Conservation (phyloP, 1,140 invertebrate genomes). For the Zaprionus tsacasi region DNA sequence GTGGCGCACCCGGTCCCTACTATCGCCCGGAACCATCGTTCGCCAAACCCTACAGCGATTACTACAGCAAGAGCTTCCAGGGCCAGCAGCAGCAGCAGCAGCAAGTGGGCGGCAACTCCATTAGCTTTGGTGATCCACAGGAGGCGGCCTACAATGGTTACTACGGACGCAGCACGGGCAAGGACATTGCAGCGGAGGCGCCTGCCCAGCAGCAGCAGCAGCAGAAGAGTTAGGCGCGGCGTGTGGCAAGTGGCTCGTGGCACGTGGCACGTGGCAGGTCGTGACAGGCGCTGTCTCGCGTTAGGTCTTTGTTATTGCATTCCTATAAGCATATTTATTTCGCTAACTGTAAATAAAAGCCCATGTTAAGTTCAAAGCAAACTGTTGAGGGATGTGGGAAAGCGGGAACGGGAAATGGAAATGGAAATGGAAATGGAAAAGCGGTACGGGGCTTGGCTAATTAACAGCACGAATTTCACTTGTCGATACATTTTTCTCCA, state of each 20-base stretch:
- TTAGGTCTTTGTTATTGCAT: constrained; percentile 63
- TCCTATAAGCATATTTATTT: constrained; percentile 81
- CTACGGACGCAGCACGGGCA: constrained; percentile 84
- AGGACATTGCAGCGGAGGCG: constrained; percentile 73
- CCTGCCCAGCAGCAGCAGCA: constrained; percentile 43
- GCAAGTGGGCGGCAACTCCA: constrained; percentile 83
- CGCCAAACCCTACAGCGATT: constrained; percentile 79
- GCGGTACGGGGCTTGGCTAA: constrained; percentile 39
- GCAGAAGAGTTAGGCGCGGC: constrained; percentile 37
- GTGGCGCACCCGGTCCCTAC: constrained; percentile 54
- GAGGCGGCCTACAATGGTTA: constrained; percentile 89
- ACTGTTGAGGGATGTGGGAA: too few relatives aligned
- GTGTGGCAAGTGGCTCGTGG: background rate
- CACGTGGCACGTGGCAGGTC: constrained; percentile 46
- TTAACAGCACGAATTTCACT: constrained; percentile 75
- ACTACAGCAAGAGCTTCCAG: constrained; percentile 84
- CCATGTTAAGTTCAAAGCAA: constrained; percentile 47
- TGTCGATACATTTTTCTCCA: constrained; percentile 50
- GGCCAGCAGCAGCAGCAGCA: constrained; percentile 57
- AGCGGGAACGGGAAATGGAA: background rate
- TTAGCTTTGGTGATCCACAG: constrained; percentile 88
- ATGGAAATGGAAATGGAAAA: constrained; percentile 16
- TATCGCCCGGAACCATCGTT: constrained; percentile 83
- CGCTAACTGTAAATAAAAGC: constrained; percentile 72
- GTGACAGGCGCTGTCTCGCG: constrained; percentile 17